phyloP scores from a whole-genome alignment of 1,140 invertebrate species.

The Drosophila insularis region DNA sequence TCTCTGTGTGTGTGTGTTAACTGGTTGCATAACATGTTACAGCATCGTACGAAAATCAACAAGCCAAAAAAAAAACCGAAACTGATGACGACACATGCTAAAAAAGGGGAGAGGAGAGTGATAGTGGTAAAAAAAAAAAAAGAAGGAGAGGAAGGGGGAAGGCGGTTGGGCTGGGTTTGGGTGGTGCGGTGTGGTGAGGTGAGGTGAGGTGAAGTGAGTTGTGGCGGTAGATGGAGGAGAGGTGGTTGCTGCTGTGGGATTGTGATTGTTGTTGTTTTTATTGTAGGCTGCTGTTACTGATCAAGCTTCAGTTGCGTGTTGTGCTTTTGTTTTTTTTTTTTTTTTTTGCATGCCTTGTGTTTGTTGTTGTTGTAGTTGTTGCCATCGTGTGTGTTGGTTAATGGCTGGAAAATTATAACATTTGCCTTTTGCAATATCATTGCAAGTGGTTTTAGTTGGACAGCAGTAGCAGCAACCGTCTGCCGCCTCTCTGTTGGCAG shows the following conservation, averaged over 20 bases:
- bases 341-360: slow-evolving; percentile 37
- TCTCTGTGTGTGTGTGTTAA: slow-evolving; percentile 43
- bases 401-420: slow-evolving; percentile 70
- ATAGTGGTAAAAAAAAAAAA: too few species aligned
- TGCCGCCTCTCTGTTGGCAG: slow-evolving; percentile 11
- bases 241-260: slow-evolving; percentile 31
- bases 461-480: neutral
- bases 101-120: slow-evolving; percentile 21
- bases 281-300: neutral
- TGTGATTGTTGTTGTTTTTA: neutral
- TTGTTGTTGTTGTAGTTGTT: slow-evolving; percentile 39
- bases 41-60: slow-evolving; percentile 74
- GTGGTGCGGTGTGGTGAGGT: neutral
- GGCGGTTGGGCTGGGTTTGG: neutral
- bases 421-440: slow-evolving; percentile 69
- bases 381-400: slow-evolving; percentile 48
- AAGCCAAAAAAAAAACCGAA: slow-evolving; percentile 61
- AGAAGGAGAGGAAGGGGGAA: neutral
- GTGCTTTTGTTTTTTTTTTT: neutral
- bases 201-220: too few species aligned
- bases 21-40: slow-evolving; percentile 79
- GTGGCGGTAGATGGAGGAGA: too few species aligned
- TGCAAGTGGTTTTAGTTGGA: slow-evolving; percentile 31
- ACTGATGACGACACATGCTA: slow-evolving; percentile 70
- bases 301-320: slow-evolving; percentile 28